These are phyloP conservation scores for Orchestia grillus DNA, from an alignment of 1,140 invertebrate genomes.

Conservation along the genomic window DNA sequence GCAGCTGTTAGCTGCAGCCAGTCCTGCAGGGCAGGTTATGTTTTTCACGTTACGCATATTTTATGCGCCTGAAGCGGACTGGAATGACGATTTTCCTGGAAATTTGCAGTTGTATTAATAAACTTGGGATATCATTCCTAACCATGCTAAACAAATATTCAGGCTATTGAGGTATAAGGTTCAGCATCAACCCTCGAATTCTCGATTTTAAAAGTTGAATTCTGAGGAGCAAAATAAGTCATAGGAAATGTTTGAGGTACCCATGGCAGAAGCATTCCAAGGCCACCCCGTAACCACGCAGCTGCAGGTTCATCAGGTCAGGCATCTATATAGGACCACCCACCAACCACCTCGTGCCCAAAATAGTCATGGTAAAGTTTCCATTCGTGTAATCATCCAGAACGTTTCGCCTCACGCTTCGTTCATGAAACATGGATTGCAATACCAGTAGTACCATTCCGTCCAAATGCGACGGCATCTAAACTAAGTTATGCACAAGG, in stretches of 20 bases:
- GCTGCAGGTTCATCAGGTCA: neutral
- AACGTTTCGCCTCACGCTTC: neutral
- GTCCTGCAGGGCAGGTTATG: neutral
- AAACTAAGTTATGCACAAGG: neutral
- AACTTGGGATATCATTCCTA: neutral
- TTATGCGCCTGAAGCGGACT: neutral
- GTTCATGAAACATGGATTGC: neutral
- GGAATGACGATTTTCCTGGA: too few relatives aligned
- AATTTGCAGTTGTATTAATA: neutral
- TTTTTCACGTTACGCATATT: neutral
- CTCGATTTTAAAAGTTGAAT: neutral
- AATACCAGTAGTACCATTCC: neutral
- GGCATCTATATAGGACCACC: neutral
- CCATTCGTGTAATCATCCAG: neutral
- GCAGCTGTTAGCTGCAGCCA: neutral
- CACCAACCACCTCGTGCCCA: neutral
- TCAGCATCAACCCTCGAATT: neutral
- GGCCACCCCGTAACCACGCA: neutral
- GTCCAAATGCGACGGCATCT: neutral
- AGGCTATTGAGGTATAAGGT: neutral
- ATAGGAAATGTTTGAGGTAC: neutral
- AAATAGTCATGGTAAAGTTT: neutral
- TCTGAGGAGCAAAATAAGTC: neutral
- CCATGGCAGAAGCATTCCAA: too few relatives aligned
- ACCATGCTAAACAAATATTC: neutral